Conservation (phyloP, 2,888 invertebrate species). For the Omphaloscelis lunosa region DNA sequence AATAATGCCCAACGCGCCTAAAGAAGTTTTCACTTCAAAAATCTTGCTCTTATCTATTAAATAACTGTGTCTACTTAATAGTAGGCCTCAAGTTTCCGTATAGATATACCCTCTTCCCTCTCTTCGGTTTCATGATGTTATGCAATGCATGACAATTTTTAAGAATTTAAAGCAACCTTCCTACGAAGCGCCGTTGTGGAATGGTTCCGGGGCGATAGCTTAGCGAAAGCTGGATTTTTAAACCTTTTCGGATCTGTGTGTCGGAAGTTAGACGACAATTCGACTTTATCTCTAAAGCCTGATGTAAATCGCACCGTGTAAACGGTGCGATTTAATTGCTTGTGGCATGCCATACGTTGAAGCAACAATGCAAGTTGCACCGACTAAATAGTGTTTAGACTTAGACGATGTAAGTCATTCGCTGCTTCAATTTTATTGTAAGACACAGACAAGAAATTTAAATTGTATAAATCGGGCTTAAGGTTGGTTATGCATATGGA, state of each 20-base stretch:
- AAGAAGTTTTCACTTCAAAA: too few relatives aligned
- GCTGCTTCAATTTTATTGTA: too few relatives aligned
- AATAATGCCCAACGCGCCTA: too few relatives aligned
- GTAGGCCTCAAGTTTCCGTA: not conserved
- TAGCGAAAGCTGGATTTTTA: not conserved
- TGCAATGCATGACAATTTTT: not conserved
- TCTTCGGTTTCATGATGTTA: not conserved
- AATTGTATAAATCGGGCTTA: not conserved
- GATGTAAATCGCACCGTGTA: not conserved
- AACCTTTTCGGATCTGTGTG: not conserved
- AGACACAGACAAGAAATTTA: not conserved
- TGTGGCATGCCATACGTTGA: too few relatives aligned
- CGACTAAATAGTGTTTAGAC: too few relatives aligned
- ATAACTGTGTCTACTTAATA: not conserved
- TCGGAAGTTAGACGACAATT: not conserved
- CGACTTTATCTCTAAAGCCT: not conserved
- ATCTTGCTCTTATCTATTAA: not conserved
- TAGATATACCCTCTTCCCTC: not conserved
- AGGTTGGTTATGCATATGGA: not conserved
- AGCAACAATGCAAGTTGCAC: not conserved
- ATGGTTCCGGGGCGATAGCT: constrained; percentile 5
- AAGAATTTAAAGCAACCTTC: not conserved
- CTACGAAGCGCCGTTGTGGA: too few relatives aligned
- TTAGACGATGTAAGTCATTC: too few relatives aligned
- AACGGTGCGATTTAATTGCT: not conserved